Percentiles rank a stretch among this genome's conserved stretches.
phyloP scores from a whole-genome alignment of 30 jellyfish, hydroid and myxozoan genomes.

The Hydra vulgaris region DNA sequence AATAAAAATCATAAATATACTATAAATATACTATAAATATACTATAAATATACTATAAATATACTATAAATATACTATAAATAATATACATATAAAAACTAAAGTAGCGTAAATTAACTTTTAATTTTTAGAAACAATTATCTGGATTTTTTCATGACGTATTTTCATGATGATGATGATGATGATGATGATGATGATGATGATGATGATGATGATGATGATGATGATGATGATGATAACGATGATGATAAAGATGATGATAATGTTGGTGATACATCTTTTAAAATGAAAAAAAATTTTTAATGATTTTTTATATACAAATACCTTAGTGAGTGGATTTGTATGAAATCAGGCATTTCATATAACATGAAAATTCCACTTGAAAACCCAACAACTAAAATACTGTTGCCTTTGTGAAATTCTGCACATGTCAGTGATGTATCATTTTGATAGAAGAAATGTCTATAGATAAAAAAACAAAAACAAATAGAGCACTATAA shows the following conservation, averaged over 20 bases:
- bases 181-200: no score
- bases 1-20: background rate
- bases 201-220: no score
- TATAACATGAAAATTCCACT: constrained; percentile 68
- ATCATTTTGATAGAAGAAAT: constrained; percentile 67
- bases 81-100: background rate
- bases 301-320: background rate
- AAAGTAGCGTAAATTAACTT: background rate
- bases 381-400: constrained; percentile 78
- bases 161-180: no score
- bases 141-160: no score
- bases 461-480: constrained; percentile 23
- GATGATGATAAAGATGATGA: no score
- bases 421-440: constrained; percentile 51
- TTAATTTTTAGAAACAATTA: background rate
- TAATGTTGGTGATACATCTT: no score
- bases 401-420: constrained; percentile 39
- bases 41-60: no score
- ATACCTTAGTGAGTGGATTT: constrained; percentile 89
- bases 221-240: no score
- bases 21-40: no score
- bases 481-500: no score
- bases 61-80: no score
- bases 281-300: background rate
- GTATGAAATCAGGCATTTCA: constrained; percentile 84